phyloP scores from a whole-genome alignment of 2,113 vertebrate species.

The Lepus timidus region DNA sequence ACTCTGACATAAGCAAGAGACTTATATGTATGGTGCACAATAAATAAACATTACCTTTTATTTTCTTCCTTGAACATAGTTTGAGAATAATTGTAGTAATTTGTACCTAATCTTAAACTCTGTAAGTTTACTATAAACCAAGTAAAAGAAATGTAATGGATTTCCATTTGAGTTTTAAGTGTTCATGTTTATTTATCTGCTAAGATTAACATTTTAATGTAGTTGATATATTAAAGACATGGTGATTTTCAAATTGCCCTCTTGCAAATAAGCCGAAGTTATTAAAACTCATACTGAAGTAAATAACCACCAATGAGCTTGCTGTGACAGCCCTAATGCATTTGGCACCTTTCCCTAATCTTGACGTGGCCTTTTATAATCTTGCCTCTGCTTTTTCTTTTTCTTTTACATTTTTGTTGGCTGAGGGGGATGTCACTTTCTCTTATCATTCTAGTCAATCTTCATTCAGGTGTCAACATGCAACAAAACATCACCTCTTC shows the following conservation, averaged over 20 bases:
- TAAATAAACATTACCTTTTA: conserved; percentile 59
- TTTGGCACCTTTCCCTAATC: not conserved
- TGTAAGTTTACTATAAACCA: conserved; percentile 77
- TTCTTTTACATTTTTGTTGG: not conserved
- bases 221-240: conserved; percentile 71
- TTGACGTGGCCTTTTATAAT: not conserved
- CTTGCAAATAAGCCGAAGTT: conserved; percentile 56
- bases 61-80: conserved; percentile 69
- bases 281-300: conserved; percentile 59
- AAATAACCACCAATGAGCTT: conserved; percentile 54
- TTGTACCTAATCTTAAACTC: conserved; percentile 78
- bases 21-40: conserved; percentile 49
- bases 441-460: not conserved
- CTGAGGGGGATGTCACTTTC: not conserved
- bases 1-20: conserved; percentile 49
- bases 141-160: conserved; percentile 71
- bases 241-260: conserved; percentile 71
- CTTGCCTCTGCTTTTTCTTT: not conserved
- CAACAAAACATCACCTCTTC: not conserved
- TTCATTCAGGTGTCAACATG: not conserved
- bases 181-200: conserved; percentile 62
- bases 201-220: conserved; percentile 78
- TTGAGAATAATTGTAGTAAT: conserved; percentile 77
- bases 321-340: conserved; percentile 23
- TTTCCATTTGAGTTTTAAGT: conserved; percentile 60